Evolutionary conservation across 1,140 invertebrate species (phyloP), one percentile per base, ranked within the genome.

Genomic region (Tenebrio molitor): DNA sequence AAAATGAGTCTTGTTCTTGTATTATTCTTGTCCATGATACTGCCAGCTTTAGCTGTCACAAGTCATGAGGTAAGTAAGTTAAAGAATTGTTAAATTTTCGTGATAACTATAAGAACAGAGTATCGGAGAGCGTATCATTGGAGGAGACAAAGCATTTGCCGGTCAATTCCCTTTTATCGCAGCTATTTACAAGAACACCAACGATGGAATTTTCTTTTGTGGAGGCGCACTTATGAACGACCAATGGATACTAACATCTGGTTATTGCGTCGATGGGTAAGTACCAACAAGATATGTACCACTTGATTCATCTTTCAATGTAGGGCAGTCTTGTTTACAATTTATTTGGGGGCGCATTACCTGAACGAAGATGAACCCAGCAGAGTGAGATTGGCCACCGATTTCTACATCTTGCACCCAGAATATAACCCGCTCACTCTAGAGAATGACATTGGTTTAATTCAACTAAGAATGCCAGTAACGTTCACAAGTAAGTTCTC

Each of bases 181-280:
- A 25, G 46, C 46, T 7, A 53, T 53, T 29, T 53, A 25, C 12
- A 53, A 25, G 10, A 23, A 25, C 10, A 53, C 46, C 2, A 25
- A 53, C n/a, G 21, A 19, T 29, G 46, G 46, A 12, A 53, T 10
- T 23, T 53, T 12, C 21, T 53, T 53, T 4, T 53, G 46, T 53
- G 46, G 46, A 29, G 46, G 46, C 10, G 46, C 17, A 5, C 46
- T 53, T 25, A 53, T 53, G 46, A 53, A 53, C 46, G 12, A 53
- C n/a, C 46, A 53, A 14, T 53, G 46, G 46, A 53, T 53, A 10
- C 12, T 53, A 21, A 53, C 46, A 12, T 23, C 46, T 8, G 46
- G 46, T n/a, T 12, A 53, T 29, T 53, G 46, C n/a, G 46, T 53
- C 8, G 10, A 53, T 29, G 46, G 21, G 46, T 53, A n/a, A 33